Evolutionary conservation across 2,113 vertebrate genomes (phyloP), one percentile per base, ranked within the genome.

Genomic region (Clinocottus analis): DNA sequence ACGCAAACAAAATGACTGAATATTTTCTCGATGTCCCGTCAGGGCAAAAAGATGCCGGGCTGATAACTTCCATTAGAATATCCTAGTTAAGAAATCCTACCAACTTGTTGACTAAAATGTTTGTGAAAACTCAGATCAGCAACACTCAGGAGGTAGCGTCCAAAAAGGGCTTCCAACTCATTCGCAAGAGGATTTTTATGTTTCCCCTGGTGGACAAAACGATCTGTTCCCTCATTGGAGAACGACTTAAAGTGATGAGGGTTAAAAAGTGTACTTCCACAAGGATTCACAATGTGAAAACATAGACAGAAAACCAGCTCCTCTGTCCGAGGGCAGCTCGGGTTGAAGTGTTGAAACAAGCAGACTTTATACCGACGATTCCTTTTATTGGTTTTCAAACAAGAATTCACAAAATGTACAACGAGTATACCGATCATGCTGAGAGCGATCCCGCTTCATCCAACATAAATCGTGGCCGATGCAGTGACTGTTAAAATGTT

Each of bases 371-470:
- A 75, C 23, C 3, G 43, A 72, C 31, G 41, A 43, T 73, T 78
- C 33, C 25, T 58, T 89, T 87, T 83, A 86, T 79, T 91, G 43
- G 58, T 41, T 77, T 82, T 65, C 23, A 79, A 72, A 79, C 53
- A 65, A 31, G 37, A 81, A 72, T 67, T 63, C 55, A 71, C 55
- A 71, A 39, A 74, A 71, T 41, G 66, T 51, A 62, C 53, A 35
- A 67, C 19, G 35, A 70, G 60, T 65, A 47, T 25, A 82, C 41
- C 68, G 68, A 51, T 68, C 67, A 60, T 55, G 59, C 67, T 64
- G 33, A 49, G 62, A 59, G 17, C 31, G 31, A 59, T 83, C 67
- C 41, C 5, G 31, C 82, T 73, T 69, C 39, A 27, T 68, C 56
- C 39, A 73, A 60, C 47, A 49, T 6, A 55, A 72, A 49, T 27